A percentile compares a stretch with the other conserved stretches of the same genome.
Evolutionary conservation across 2,888 invertebrate genomes (phyloP).

Genomic region (Megaustenia siamemsis): DNA sequence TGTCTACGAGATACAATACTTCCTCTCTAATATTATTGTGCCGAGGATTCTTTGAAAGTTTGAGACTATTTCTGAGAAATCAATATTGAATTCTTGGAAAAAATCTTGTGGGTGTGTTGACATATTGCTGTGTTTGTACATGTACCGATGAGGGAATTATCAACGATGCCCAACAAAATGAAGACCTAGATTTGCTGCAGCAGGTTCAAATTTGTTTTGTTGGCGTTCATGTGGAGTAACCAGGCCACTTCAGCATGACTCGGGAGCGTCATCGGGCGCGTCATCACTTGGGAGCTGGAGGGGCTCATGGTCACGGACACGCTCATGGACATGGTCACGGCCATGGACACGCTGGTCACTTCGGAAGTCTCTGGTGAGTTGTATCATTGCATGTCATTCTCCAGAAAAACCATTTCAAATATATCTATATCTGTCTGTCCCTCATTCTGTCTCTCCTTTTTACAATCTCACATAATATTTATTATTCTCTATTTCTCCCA

Average conservation of each 20-base stretch:
- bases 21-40: too few relatives aligned
- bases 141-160: too few relatives aligned
- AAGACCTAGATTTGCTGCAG: neutral
- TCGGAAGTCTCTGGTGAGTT: conserved; percentile 57
- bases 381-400: neutral
- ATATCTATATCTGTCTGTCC: neutral
- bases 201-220: neutral
- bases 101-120: too few relatives aligned
- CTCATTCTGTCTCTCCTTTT: too few relatives aligned
- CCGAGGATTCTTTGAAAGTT: too few relatives aligned
- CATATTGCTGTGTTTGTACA: too few relatives aligned
- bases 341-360: conserved; percentile 55
- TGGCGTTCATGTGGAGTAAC: conserved; percentile 37
- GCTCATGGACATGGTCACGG: conserved; percentile 51
- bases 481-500: too few relatives aligned
- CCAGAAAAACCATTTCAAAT: neutral
- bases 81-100: too few relatives aligned
- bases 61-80: too few relatives aligned
- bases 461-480: too few relatives aligned
- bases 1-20: too few relatives aligned
- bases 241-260: conserved; percentile 26
- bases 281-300: conserved; percentile 50
- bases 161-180: too few relatives aligned
- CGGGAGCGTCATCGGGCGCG: conserved; percentile 48
- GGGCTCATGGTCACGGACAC: conserved; percentile 53